Conservation (phyloP, 2,888 invertebrate genomes). For the Synergus laeviventris region DNA sequence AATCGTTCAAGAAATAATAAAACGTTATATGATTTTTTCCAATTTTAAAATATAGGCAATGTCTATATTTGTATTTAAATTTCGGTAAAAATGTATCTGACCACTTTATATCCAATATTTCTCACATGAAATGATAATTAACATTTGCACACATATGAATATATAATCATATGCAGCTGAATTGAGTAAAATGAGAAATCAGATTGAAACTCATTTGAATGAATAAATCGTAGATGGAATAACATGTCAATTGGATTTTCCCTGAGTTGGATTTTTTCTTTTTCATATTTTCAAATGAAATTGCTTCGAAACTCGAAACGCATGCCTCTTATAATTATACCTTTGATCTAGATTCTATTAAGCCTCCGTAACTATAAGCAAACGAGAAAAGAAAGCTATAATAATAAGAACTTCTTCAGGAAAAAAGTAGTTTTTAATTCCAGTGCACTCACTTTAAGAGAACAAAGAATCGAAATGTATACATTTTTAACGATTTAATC, state of each 20-base stretch:
- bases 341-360: background rate
- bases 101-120: too few relatives aligned
- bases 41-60: too few relatives aligned
- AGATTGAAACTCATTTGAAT: background rate
- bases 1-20: too few relatives aligned
- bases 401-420: background rate
- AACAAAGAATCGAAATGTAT: background rate
- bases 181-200: background rate
- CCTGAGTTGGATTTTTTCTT: background rate
- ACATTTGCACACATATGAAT: background rate
- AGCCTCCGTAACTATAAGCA: background rate
- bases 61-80: too few relatives aligned
- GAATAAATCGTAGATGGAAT: background rate
- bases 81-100: too few relatives aligned
- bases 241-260: background rate
- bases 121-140: background rate
- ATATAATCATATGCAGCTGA: background rate
- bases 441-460: background rate
- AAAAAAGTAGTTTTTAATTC: conserved; percentile 10
- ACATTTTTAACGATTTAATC: conserved; percentile 24
- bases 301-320: too few relatives aligned
- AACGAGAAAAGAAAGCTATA: background rate
- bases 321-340: too few relatives aligned
- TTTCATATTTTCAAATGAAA: background rate
- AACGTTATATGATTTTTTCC: too few relatives aligned